Evolutionary conservation across 2,888 invertebrate species (phyloP), one percentile per base, ranked within the genome.

Genomic region (Salticus scenicus): DNA sequence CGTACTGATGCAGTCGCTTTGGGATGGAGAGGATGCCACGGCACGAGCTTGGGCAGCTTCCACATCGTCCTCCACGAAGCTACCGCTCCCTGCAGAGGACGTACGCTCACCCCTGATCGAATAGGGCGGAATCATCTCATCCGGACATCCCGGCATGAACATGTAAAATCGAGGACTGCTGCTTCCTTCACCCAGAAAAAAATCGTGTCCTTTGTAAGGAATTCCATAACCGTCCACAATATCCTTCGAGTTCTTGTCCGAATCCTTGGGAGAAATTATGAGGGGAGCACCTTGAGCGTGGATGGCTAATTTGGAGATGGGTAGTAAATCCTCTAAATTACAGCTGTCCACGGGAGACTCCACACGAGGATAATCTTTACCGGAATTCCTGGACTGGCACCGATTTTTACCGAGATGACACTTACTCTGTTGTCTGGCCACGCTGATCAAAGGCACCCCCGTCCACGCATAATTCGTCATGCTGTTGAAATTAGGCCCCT

Each of bases 261-360:
- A 28, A 10, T 83, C 82, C 24, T 75, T 82, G 0, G 87, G 74
- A 1, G 95, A 92, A 86, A 95, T 93, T 89, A 96, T 95, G 87
- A 96, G 92, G n/a, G 96, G 96, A 66, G 95, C 95, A 64, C 96
- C 96, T 91, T 96, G 96, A 5, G 96, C 95, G 91, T 96, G 96
- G 90, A 95, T 94, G 17, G 96, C 96, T 88, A 96, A 91, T 89
- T 95, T 94, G 12, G 95, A 94, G 88, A 96, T 93, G 64, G 94
- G 94, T 88, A 93, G 41, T 10, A 87, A 76, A 31, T 88, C 88
- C 10, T 88, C 79, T 28, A 86, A 89, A 92, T 79, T 88, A 88
- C 83, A 37, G 82, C 88, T 33, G 5, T 42, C 72, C n/a, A 57
- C 30, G 14, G 69, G 33, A 0, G 47, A 69, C 1, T 67, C 75